Conservation (phyloP, 2,888 invertebrate genomes). For the Apocheima hispidaria region DNA sequence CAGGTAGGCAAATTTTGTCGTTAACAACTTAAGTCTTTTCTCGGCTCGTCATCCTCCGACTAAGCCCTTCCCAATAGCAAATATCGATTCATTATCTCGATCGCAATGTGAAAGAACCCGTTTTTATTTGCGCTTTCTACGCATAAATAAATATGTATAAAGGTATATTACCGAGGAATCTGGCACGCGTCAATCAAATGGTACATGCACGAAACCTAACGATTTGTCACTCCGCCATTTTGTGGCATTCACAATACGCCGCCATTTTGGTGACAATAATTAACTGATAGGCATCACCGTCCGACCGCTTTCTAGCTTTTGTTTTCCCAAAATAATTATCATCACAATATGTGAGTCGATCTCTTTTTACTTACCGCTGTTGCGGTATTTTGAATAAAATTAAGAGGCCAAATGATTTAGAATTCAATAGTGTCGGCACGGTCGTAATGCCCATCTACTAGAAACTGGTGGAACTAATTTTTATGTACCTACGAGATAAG, state of each 20-base stretch:
- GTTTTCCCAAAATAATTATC: slow-evolving; percentile 85
- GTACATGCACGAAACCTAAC: slow-evolving; percentile 75
- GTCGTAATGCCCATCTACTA: slow-evolving; percentile 70
- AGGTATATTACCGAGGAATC: slow-evolving; percentile 76
- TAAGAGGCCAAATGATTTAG: slow-evolving; percentile 72
- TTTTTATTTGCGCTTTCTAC: slow-evolving; percentile 85
- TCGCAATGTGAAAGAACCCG: slow-evolving; percentile 75
- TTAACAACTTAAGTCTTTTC: slow-evolving; percentile 28
- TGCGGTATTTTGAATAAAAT: slow-evolving; percentile 84
- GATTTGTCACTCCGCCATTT: slow-evolving; percentile 84
- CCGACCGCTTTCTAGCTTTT: slow-evolving; percentile 84
- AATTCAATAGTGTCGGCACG: slow-evolving; percentile 67
- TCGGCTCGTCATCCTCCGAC: slow-evolving; percentile 57
- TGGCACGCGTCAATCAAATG: slow-evolving; percentile 85
- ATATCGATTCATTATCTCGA: slow-evolving; percentile 77
- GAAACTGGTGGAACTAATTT: slow-evolving; percentile 68
- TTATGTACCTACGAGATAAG: slow-evolving; percentile 52
- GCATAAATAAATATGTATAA: slow-evolving; percentile 82
- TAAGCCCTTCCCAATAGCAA: slow-evolving; percentile 51
- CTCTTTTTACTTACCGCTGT: slow-evolving; percentile 82
- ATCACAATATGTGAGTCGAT: slow-evolving; percentile 82
- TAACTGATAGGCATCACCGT: slow-evolving; percentile 82
- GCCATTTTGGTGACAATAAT: slow-evolving; percentile 85
- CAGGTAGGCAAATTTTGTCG: background rate
- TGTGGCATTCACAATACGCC: slow-evolving; percentile 77